Percentiles rank a stretch among this genome's conserved stretches.
Conservation (phyloP, 2,888 invertebrate species). For the Apamea monoglypha region DNA sequence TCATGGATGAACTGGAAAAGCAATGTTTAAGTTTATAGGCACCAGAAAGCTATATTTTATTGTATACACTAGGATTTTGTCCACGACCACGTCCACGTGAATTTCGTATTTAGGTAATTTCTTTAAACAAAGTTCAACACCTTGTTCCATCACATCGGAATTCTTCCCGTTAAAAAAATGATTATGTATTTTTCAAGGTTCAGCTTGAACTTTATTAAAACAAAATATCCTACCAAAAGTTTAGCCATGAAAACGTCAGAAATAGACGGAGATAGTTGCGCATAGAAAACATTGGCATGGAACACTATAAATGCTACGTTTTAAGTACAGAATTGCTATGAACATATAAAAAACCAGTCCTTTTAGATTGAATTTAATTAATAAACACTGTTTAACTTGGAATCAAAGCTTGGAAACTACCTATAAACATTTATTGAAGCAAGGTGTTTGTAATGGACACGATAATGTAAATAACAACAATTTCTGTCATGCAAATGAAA, state of each 20-base stretch:
- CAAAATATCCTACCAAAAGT: neutral
- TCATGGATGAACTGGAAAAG: neutral
- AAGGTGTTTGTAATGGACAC: constrained; percentile 6
- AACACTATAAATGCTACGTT: too few relatives aligned
- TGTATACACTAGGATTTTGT: neutral
- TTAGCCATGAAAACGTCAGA: neutral
- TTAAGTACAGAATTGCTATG: neutral
- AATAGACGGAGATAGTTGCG: neutral
- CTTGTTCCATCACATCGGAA: neutral
- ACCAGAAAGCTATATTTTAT: neutral
- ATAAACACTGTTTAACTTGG: constrained; percentile 15
- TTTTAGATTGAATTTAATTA: constrained; percentile 9
- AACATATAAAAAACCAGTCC: neutral
- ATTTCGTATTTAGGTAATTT: neutral
- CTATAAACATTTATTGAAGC: constrained; percentile 22
- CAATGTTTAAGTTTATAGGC: neutral
- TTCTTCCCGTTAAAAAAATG: neutral
- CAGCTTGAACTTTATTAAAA: neutral
- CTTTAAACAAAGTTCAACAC: neutral
- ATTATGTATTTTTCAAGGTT: neutral
- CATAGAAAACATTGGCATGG: neutral
- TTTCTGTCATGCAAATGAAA: constrained; percentile 6
- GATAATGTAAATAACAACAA: constrained; percentile 38
- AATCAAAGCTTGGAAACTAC: neutral
- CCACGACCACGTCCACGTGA: neutral